Base-by-base conservation (phyloP, 2,113 vertebrate genomes). In the Lagopus leucura region DNA sequence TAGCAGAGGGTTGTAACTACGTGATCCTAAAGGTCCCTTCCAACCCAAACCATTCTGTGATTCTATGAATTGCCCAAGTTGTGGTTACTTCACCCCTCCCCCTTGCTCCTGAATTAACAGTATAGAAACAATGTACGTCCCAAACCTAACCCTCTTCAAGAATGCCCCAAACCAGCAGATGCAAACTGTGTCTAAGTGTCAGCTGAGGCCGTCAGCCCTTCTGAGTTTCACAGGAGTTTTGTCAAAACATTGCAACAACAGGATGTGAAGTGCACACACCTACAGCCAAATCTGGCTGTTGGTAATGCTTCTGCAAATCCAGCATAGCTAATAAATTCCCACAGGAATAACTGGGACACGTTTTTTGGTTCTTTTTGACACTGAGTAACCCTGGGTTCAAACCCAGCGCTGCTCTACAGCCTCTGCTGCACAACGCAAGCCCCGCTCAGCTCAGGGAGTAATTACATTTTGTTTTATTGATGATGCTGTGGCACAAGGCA, bases 401-500 rank as follows among this genome's bases (percentile, higher is more conserved):
- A 40, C 54, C 69, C 52, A 47, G 0, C 0, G 0, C 64, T 80
- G 58, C 17, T 71, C 24, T 16, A 11, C 28, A 22, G 32, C 82
- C 47, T 47, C 50, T 58, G 90, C 79, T 63, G 82, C 72, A 48
- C 67, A 34, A 72, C 82, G 54, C 6, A 1, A 78, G 50, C 50
- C 55, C 50, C 3, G 3, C 24, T 77, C 88, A 74, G 82, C 91
- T 80, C 75, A 50, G 79, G 60, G 65, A 90, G 42, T 66, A 74
- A 83, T 91, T 81, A 52, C 14, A 70, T 60, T 77, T 94, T 15
- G 9, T 88, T 79, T 79, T 82, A 75, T 58, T 79, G 90, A 10
- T 86, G 32, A 75, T 70, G 71, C 72, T 80, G 52, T 54, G 75
- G 50, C 55, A 81, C 45, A 74, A 1, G 8, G 88, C 82, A 89